These are phyloP conservation scores for Cuniculus paca DNA, from an alignment of 2,797 vertebrate species.

Conservation along the genomic window DNA sequence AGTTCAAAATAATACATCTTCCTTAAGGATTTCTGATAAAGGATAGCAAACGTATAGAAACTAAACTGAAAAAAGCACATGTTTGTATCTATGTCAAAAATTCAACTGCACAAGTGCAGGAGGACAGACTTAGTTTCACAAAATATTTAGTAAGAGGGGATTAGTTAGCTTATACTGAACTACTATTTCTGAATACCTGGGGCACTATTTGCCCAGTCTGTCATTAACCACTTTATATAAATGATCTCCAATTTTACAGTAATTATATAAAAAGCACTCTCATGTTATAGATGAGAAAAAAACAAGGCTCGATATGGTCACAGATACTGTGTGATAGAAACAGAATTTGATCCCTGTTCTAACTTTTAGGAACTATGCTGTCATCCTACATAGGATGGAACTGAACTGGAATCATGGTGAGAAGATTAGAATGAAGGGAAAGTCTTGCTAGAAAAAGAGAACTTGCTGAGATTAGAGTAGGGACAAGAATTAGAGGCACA, in stretches of 20 bases:
- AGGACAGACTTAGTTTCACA: not conserved
- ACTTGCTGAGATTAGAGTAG: no score
- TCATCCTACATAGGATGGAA: not conserved
- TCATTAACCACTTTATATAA: not conserved
- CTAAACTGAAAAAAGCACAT: not conserved
- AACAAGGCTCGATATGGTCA: not conserved
- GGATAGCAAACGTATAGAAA: not conserved
- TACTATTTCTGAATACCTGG: not conserved
- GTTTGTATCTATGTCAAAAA: not conserved
- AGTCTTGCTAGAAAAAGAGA: not conserved
- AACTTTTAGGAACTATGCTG: not conserved
- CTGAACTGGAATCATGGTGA: not conserved
- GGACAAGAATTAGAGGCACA: not conserved
- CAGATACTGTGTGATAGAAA: not conserved
- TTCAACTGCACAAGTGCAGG: not conserved
- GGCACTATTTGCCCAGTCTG: not conserved
- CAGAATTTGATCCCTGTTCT: no score
- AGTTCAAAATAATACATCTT: not conserved
- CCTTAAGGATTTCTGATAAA: not conserved
- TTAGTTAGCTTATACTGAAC: not conserved
- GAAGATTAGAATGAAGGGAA: not conserved
- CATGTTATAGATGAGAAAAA: not conserved
- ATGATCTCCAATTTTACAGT: not conserved
- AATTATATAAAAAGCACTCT: not conserved
- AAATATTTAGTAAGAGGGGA: not conserved